Conservation (phyloP, 2,888 invertebrate species). For the Saturnia japonica region DNA sequence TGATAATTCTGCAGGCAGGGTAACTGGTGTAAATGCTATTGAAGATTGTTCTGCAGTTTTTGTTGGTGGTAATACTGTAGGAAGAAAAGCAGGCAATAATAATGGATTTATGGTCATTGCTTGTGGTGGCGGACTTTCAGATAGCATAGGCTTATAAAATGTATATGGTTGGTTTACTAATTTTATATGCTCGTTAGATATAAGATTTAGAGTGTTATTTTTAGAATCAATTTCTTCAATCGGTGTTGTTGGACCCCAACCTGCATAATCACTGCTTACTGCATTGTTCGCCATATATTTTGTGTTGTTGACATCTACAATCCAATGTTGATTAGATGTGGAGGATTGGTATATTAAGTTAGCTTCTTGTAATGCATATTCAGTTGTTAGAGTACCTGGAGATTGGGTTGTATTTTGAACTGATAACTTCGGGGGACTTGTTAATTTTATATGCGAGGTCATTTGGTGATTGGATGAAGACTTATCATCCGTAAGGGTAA, state of each 20-base stretch:
- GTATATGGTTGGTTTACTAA: slow-evolving; percentile 55
- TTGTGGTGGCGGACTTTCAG: slow-evolving; percentile 62
- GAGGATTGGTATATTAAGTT: slow-evolving; percentile 85
- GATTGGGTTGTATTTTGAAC: slow-evolving; percentile 45
- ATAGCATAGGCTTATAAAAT: slow-evolving; percentile 68
- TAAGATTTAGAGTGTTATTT: slow-evolving; percentile 70
- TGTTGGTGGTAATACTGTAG: slow-evolving; percentile 59
- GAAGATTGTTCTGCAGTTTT: slow-evolving; percentile 30
- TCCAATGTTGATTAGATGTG: slow-evolving; percentile 76
- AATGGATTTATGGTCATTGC: slow-evolving; percentile 49
- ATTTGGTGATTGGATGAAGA: slow-evolving; percentile 27
- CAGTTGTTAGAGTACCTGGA: slow-evolving; percentile 55
- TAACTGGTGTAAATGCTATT: slow-evolving; percentile 34
- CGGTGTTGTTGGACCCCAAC: slow-evolving; percentile 77
- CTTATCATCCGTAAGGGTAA: slow-evolving; percentile 56
- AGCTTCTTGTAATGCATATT: slow-evolving; percentile 83
- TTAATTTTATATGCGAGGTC: slow-evolving; percentile 43
- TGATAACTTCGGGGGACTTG: slow-evolving; percentile 42
- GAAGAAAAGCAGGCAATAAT: slow-evolving; percentile 55
- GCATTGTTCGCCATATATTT: slow-evolving; percentile 50
- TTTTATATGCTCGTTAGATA: slow-evolving; percentile 57
- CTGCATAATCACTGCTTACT: slow-evolving; percentile 74
- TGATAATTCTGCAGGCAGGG: slow-evolving; percentile 47
- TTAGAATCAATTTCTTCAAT: slow-evolving; percentile 50
- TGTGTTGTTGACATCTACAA: slow-evolving; percentile 55